Conservation (phyloP, 1,140 invertebrate genomes). For the Drosophila subobscura region DNA sequence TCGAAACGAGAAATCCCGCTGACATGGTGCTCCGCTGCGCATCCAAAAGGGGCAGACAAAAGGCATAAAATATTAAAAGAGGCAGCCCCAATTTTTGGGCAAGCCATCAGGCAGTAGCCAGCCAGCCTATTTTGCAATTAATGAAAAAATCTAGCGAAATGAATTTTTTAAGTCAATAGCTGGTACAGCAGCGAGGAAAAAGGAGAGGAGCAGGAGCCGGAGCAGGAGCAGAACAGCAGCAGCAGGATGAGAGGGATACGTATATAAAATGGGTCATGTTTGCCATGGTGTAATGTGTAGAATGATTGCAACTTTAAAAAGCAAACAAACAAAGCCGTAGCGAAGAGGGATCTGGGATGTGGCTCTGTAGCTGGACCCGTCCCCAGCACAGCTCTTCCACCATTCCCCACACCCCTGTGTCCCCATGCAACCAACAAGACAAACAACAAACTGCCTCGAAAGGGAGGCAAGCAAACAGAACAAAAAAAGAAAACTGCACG, state of each 20-base stretch:
- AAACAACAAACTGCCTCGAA: slow-evolving; percentile 45
- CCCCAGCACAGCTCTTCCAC: not conserved
- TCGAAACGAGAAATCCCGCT: slow-evolving; percentile 29
- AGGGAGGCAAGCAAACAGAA: slow-evolving; percentile 53
- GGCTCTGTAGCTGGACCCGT: slow-evolving; percentile 5
- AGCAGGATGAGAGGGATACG: not conserved
- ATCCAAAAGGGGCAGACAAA: too few species aligned
- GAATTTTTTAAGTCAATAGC: slow-evolving; percentile 69
- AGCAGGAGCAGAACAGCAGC: not conserved
- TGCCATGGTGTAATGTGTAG: slow-evolving; percentile 79
- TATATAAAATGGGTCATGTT: slow-evolving; percentile 76
- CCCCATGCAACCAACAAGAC: slow-evolving; percentile 10
- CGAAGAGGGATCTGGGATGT: slow-evolving; percentile 15
- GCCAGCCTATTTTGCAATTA: slow-evolving; percentile 68
- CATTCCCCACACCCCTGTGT: not conserved
- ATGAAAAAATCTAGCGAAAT: slow-evolving; percentile 74
- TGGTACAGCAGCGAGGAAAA: slow-evolving; percentile 35
- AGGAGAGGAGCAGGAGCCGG: not conserved
- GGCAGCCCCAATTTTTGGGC: slow-evolving; percentile 9
- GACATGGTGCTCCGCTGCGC: too few species aligned
- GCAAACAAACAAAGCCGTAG: slow-evolving; percentile 64
- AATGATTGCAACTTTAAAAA: slow-evolving; percentile 82
- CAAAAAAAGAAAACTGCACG: not conserved
- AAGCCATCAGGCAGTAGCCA: not conserved
- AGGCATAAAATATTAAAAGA: too few species aligned